Base-by-base conservation (phyloP, 1,140 invertebrate species). In the Scaptodrosophila lebanonensis region DNA sequence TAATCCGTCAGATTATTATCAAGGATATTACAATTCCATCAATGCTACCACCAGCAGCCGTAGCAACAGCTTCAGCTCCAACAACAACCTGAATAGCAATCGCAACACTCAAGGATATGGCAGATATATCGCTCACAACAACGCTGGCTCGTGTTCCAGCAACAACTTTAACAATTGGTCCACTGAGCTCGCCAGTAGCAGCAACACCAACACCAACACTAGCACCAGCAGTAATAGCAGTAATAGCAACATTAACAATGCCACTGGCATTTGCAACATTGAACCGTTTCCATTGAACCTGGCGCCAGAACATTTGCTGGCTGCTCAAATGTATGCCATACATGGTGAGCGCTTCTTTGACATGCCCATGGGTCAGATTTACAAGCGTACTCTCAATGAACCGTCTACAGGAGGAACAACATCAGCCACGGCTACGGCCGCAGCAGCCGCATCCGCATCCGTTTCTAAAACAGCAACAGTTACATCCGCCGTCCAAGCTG, bases 241-340 rank as follows among this genome's bases (percentile, higher is more conserved):
- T 44, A 62, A 7, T 30, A 18, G 15, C 47, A 58, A 11, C 48
- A 39, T 12, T 7, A 42, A 15, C 11, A 30, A 16, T 12, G 7
- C 5, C 15, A 29, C 15, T 18, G 35, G 7, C 25, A n/a, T 20
- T 7, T 16, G 8, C 11, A 25, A 45, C 42, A 27, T 64, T 27
- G 54, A 59, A 15, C 29, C 30, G 5, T 17, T 35, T 1, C 36
- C 49, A 6, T 6, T 60, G 5, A 40, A 64, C 8, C 35, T 65
- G 25, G 38, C 57, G 0, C 62, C 30, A 13, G 49, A 65, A 20
- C 40, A 64, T 38, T n/a, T 52, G 4, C 27, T 45, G 9, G 56
- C 61, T 1, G 39, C 56, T 1, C 62, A 65, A 33, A 44, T 61
- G 62, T 53, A 65, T 43, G 62, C 62, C 0, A 65, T 65, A 17